Evolutionary conservation across 37 sponge, comb jelly and placozoan species (phyloP).

Genomic region (Beroe ovata): DNA sequence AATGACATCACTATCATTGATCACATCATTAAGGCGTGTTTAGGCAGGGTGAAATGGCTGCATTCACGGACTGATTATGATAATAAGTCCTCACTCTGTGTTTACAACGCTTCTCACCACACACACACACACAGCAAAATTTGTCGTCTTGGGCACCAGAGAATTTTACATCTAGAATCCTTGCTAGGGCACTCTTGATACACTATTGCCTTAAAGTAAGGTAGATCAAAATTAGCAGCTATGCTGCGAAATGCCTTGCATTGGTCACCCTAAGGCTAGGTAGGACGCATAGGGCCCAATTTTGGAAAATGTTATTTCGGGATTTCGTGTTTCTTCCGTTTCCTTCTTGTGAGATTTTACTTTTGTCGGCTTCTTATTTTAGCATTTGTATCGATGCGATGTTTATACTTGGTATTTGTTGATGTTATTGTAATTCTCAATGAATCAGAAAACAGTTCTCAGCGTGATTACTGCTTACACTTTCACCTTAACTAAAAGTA

Average conservation of each 20-base stretch:
- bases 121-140: too few species aligned
- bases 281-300: conserved; percentile 66
- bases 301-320: conserved; percentile 40
- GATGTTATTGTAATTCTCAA: too few species aligned
- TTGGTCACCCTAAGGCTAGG: conserved; percentile 32
- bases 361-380: not conserved
- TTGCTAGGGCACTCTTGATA: not conserved
- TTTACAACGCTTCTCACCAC: conserved; percentile 54
- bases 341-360: not conserved
- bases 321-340: conserved; percentile 1
- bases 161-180: not conserved
- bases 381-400: conserved; percentile 61
- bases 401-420: not conserved
- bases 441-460: not conserved
- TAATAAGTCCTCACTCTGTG: conserved; percentile 38
- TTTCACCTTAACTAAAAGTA: not conserved
- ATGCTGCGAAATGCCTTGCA: conserved; percentile 47
- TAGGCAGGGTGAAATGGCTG: conserved; percentile 37
- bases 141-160: not conserved
- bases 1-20: too few species aligned
- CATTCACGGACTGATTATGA: too few species aligned
- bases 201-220: conserved; percentile 16
- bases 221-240: conserved; percentile 7
- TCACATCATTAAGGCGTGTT: conserved; percentile 12
- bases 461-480: conserved; percentile 31